Percentiles rank a stretch among this genome's conserved stretches.
Evolutionary conservation across 2,888 invertebrate genomes (phyloP).

Genomic region (Drosophila lutescens): DNA sequence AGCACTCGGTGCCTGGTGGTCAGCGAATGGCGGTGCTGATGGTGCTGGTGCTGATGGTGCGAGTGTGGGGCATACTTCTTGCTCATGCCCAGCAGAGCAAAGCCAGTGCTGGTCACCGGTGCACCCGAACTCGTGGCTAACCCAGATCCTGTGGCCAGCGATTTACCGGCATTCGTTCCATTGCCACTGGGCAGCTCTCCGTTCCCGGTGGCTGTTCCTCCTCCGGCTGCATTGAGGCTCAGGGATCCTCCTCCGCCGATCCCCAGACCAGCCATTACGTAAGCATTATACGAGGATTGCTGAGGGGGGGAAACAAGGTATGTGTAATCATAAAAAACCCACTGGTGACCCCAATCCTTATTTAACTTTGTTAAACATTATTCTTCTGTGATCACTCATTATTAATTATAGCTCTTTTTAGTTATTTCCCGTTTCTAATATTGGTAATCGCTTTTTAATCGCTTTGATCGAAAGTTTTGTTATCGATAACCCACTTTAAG

Average conservation of each 20-base stretch:
- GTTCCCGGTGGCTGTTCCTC: conserved; percentile 31
- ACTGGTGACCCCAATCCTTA: too few relatives aligned
- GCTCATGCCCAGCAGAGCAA: conserved; percentile 64
- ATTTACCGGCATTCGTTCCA: conserved; percentile 16
- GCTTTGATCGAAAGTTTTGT: background rate
- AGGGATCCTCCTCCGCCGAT: conserved; percentile 78
- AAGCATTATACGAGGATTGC: conserved; percentile 80
- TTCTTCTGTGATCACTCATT: too few relatives aligned
- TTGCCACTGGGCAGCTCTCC: conserved; percentile 43
- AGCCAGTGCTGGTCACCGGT: conserved; percentile 47
- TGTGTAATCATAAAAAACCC: too few relatives aligned
- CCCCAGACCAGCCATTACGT: conserved; percentile 79
- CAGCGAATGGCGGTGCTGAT: conserved; percentile 82
- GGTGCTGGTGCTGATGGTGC: conserved; percentile 72
- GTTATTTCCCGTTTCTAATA: too few relatives aligned
- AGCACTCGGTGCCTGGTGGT: conserved; percentile 83
- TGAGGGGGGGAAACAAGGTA: conserved; percentile 26
- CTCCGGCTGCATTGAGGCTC: conserved; percentile 51
- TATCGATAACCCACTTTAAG: conserved; percentile 7
- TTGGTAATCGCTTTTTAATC: background rate
- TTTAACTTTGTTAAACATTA: too few relatives aligned
- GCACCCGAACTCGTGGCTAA: conserved; percentile 8
- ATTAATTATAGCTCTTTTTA: too few relatives aligned
- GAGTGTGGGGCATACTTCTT: conserved; percentile 60
- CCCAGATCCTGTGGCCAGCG: conserved; percentile 5